Evolutionary conservation across 2,113 vertebrate genomes (phyloP).

Genomic region (Lynx canadensis): DNA sequence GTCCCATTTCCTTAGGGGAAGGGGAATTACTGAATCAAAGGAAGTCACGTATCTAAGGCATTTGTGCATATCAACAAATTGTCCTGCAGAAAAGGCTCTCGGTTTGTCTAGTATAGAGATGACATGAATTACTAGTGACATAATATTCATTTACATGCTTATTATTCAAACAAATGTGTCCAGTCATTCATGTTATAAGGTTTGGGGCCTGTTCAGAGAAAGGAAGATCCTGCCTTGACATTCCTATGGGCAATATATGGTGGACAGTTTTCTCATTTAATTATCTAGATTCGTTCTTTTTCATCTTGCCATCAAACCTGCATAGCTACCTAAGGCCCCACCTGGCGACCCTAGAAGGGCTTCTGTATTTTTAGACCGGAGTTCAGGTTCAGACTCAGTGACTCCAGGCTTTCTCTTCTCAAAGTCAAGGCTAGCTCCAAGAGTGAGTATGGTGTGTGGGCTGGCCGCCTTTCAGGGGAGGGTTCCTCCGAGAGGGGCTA

Average conservation of each 20-base stretch:
- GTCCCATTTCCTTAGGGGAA: background rate
- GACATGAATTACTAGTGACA: background rate
- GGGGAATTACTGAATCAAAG: slow-evolving; percentile 7
- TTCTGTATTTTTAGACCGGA: background rate
- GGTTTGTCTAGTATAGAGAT: background rate
- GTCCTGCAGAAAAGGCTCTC: background rate
- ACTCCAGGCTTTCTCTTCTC: background rate
- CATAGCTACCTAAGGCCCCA: background rate
- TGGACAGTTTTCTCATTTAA: background rate
- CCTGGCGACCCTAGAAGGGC: background rate
- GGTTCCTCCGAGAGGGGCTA: background rate
- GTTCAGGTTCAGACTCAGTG: background rate
- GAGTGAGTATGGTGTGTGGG: background rate
- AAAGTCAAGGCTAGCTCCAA: background rate
- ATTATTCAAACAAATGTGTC: background rate
- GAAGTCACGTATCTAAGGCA: background rate
- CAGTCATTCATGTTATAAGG: background rate
- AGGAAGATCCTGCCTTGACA: background rate
- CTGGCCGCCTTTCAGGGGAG: background rate
- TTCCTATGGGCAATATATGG: background rate
- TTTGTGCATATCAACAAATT: slow-evolving; percentile 3
- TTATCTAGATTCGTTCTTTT: slow-evolving; percentile 21
- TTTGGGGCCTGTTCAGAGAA: background rate
- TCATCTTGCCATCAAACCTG: background rate
- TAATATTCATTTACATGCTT: background rate